Base-by-base conservation (phyloP, 64 coral and sea anemone species). In the Platygyra sinensis region DNA sequence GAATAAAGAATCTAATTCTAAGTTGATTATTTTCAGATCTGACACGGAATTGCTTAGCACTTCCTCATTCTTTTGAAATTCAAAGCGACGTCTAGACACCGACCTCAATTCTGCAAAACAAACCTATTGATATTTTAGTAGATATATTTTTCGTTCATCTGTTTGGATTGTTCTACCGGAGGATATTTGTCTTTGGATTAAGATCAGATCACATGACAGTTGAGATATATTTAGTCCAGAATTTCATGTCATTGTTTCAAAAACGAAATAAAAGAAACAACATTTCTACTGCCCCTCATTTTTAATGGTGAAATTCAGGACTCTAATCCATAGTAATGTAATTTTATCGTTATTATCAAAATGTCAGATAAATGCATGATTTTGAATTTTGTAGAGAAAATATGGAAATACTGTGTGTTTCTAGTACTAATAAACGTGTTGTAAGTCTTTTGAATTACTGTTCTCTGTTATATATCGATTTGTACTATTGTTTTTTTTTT, bases 321-420 rank as follows among this genome's bases (percentile, higher is more conserved):
- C 54, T 57, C 0, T 27, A 10, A 69, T 6, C 1, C 9, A 29
- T 2, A 69, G 25, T 27, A 11, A n/a, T 22, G 22, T 19, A 65
- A 22, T 24, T 65, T 27, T 27, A 10, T 10, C 64, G 9, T n/a
- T 10, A 27, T 69, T 25, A 11, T 22, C 22, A 24, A 69, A 69
- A 69, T 69, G 65, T 69, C 65, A 69, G 65, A 69, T 11, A 67
- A 69, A 69, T n/a, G 10, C 5, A 29, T n/a, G n/a, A n/a, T 69
- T 25, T 69, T n/a, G 25, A 69, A 69, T 69, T 69, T 69, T 69
- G 65, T 69, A 69, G 65, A 28, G 65, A 69, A 69, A 69, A 25
- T 69, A 69, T 69, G n/a, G 8, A 69, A 11, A 12, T 69, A 69
- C 65, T 69, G 22, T 27, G 29, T 27, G 22, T 69, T 69, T 69